Conservation (phyloP, 2,888 invertebrate species). For the Nycteola revayana region DNA sequence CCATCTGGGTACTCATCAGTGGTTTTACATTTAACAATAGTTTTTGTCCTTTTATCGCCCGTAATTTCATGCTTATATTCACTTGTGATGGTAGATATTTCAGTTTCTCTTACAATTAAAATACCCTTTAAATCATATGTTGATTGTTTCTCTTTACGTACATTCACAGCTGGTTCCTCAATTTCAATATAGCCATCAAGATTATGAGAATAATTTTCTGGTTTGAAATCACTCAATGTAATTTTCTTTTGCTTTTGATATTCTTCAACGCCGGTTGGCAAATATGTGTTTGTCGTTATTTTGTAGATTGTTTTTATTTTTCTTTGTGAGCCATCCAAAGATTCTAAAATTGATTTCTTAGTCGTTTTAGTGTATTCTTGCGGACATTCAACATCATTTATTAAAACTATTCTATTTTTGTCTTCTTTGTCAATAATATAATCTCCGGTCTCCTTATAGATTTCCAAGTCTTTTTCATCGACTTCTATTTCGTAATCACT, state of each 20-base stretch:
- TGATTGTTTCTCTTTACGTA: conserved; percentile 44
- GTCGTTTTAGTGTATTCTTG: conserved; percentile 67
- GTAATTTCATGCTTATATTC: conserved; percentile 52
- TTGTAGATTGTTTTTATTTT: conserved; percentile 64
- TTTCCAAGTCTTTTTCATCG: not conserved
- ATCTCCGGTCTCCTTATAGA: not conserved
- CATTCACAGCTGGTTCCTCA: conserved; percentile 52
- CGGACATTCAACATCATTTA: conserved; percentile 52
- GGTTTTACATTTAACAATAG: conserved; percentile 49
- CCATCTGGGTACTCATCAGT: conserved; percentile 72
- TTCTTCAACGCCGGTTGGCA: conserved; percentile 63
- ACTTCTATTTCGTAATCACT: conserved; percentile 48
- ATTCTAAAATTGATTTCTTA: conserved; percentile 59
- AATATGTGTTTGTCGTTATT: conserved; percentile 57
- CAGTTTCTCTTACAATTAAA: conserved; percentile 58
- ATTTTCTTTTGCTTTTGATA: conserved; percentile 69
- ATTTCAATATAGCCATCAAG: conserved; percentile 50
- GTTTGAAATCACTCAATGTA: conserved; percentile 58
- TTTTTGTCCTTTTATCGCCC: conserved; percentile 61
- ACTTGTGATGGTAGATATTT: conserved; percentile 57
- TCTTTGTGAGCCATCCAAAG: conserved; percentile 47
- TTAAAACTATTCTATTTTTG: conserved; percentile 43
- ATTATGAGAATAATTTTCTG: conserved; percentile 56
- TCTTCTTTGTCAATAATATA: not conserved
- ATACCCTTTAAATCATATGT: conserved; percentile 37